Base-by-base conservation (phyloP, 2,888 invertebrate genomes). In the Eupeodes latifasciatus region DNA sequence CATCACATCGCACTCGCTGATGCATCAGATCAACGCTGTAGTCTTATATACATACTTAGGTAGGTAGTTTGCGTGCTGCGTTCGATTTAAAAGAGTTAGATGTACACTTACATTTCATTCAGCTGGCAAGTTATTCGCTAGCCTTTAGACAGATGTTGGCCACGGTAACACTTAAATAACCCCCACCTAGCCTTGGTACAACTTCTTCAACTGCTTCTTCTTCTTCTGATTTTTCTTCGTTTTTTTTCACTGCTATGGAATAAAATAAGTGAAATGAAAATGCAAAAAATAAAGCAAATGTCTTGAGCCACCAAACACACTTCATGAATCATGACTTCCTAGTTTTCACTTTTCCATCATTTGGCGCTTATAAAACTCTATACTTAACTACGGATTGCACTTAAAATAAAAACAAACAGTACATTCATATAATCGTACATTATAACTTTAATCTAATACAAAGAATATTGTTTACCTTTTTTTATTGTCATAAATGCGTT, bases 331-430 rank as follows among this genome's bases (percentile, higher is more conserved):
- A 75, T 69, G 57, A 84, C 88, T 88, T 88, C 88, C 88, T 88
- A 88, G 88, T 88, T 88, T 88, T 88, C 88, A 88, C 88, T 88
- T 84, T 88, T 84, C 74, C 72, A 69, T 75, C 84, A 84, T 74
- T 53, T 53, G 61, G 64, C 53, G 51, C 14, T 19, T 36, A 11
- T n/a, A 27, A 27, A 27, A 34, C 47, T 19, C 19, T 64, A 53
- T 5, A 53, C 5, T n/a, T 14, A 72, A 72, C 34, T 12, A 67
- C 59, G 57, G 5, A 49, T 61, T 62, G 57, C 75, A 76, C 62
- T 79, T 76, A 64, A 47, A 72, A 47, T 27, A 12, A 57, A 12
- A 57, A 64, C 62, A 62, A 59, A 57, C 16, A 57, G 59, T 78
- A 40, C 5, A 40, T 40, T 40, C 40, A 40, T 40, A 40, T 40